Conservation (phyloP, 2,797 vertebrate species). For the Cheirogaleus major region DNA sequence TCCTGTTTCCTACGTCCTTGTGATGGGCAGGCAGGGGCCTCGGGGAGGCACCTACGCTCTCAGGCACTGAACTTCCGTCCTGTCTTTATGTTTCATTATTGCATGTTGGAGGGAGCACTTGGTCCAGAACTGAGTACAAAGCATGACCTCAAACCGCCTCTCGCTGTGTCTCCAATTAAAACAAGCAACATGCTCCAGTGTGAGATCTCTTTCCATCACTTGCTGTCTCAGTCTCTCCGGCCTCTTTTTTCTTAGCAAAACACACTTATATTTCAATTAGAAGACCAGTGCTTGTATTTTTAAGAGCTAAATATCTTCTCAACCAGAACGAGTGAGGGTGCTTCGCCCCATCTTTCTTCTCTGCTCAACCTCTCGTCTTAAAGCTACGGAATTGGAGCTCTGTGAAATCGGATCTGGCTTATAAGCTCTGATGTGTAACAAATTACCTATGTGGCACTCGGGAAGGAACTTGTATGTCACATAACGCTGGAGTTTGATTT, state of each 20-base stretch:
- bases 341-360: not conserved
- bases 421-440: not conserved
- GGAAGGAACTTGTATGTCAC: not conserved
- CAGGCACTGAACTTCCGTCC: not conserved
- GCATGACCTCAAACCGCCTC: not conserved
- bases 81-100: not conserved
- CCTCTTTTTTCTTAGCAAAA: not conserved
- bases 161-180: fast-evolving
- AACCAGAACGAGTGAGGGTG: not conserved
- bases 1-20: not conserved
- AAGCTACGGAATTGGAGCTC: not conserved
- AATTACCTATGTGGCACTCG: not conserved
- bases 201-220: not conserved
- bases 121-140: not conserved
- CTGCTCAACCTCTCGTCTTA: not conserved
- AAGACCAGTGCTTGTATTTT: not conserved
- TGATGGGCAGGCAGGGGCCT: fast-evolving
- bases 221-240: not conserved
- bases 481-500: not conserved
- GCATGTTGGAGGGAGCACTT: fast-evolving
- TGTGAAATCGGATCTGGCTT: not conserved
- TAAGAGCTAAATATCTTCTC: not conserved
- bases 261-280: not conserved
- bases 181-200: not conserved
- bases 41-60: fast-evolving